Conservation (phyloP, 2,797 vertebrate genomes). For the Xerus rutilus region DNA sequence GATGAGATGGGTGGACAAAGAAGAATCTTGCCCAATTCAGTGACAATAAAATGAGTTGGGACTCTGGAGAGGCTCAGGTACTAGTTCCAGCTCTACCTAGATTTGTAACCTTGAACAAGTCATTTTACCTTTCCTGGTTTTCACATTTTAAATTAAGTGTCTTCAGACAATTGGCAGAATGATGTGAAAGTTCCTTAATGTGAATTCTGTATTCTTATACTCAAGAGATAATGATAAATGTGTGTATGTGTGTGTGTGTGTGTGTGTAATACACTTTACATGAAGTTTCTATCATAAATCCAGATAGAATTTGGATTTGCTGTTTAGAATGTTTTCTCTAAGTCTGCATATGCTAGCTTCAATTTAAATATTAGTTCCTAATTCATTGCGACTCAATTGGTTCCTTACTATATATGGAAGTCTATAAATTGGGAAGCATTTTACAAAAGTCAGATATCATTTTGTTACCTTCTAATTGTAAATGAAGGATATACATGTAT, state of each 20-base stretch:
- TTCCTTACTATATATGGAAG: not conserved
- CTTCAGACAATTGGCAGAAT: conserved; percentile 5
- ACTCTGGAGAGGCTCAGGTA: not conserved
- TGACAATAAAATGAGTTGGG: conserved; percentile 43
- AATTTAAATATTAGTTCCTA: conserved; percentile 57
- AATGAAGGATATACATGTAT: not conserved
- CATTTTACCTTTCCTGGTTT: conserved; percentile 35
- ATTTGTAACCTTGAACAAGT: not conserved
- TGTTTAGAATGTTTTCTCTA: conserved; percentile 41
- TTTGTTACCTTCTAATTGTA: conserved; percentile 26
- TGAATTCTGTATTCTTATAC: conserved; percentile 34
- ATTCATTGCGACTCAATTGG: conserved; percentile 51
- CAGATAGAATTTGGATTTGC: not conserved
- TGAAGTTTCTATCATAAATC: conserved; percentile 17
- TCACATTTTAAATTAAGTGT: conserved; percentile 4
- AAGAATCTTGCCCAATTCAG: not conserved
- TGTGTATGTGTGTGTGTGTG: not conserved
- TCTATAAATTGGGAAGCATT: conserved; percentile 38
- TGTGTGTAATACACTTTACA: not conserved
- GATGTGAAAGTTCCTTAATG: not conserved
- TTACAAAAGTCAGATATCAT: conserved; percentile 7
- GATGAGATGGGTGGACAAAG: conserved; percentile 24
- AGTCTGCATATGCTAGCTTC: conserved; percentile 32
- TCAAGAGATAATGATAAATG: not conserved
- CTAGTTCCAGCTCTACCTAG: not conserved